These are phyloP conservation scores for Amphiura filiformis DNA, from an alignment of 35 echinoderm and acorn worm genomes.

Conservation along the genomic window DNA sequence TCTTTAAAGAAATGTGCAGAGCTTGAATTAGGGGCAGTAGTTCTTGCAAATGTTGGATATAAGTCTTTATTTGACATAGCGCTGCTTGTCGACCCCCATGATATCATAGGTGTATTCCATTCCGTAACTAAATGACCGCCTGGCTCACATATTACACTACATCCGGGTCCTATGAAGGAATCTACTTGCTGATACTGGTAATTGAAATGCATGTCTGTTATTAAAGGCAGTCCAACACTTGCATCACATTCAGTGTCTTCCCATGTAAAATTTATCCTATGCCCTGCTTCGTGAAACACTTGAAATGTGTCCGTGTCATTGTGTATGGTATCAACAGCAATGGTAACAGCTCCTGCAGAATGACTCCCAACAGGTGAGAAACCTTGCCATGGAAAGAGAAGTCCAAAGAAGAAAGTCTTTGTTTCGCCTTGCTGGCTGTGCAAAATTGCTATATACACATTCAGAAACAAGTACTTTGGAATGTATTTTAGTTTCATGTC, in stretches of 20 bases:
- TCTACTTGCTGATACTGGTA: neutral
- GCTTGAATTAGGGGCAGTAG: conserved; percentile 54
- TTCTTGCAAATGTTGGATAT: conserved; percentile 65
- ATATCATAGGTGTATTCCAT: conserved; percentile 74
- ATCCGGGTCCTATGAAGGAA: conserved; percentile 69
- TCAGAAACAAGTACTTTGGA: too few relatives aligned
- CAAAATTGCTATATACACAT: too few relatives aligned
- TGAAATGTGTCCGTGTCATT: neutral
- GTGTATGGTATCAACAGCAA: neutral
- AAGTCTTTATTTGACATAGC: conserved; percentile 45
- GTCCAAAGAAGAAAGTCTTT: neutral
- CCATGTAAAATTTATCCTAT: neutral
- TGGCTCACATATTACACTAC: conserved; percentile 69
- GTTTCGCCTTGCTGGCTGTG: too few relatives aligned
- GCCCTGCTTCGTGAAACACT: neutral
- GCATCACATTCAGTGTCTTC: neutral
- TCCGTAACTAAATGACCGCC: conserved; percentile 43
- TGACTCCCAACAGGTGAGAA: neutral
- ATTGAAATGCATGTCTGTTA: neutral
- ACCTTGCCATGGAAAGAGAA: neutral
- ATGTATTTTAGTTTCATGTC: too few relatives aligned
- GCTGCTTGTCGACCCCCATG: conserved; percentile 42
- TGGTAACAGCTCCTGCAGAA: neutral
- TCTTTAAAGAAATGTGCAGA: conserved; percentile 42
- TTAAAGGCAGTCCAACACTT: neutral